Conservation (phyloP, 2,888 invertebrate species). For the Heliconius sara region DNA sequence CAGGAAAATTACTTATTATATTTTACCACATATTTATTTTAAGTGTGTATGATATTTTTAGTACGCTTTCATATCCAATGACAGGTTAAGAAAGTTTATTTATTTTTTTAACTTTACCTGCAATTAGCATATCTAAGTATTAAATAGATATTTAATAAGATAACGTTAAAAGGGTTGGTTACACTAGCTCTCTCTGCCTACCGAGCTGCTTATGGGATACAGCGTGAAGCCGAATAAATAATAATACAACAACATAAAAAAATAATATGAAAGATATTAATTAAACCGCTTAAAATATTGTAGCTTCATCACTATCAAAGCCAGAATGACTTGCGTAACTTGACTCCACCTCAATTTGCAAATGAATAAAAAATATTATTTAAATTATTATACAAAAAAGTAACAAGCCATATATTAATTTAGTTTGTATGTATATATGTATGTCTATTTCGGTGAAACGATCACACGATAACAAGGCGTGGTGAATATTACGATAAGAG, state of each 20-base stretch:
- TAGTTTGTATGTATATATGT: background rate
- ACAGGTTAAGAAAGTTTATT: no score
- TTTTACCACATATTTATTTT: no score
- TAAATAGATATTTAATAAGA: no score
- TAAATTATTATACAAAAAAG: background rate
- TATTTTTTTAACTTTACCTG: no score
- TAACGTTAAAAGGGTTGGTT: background rate
- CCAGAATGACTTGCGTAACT: background rate
- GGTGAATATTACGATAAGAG: conserved; percentile 8
- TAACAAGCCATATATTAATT: no score
- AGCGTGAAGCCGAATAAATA: no score
- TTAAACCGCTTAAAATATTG: background rate
- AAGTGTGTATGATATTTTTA: no score
- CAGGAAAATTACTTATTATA: no score
- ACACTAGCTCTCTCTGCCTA: no score
- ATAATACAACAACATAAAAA: background rate
- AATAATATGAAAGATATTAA: background rate
- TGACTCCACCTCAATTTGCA: background rate
- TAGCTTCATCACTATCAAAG: background rate
- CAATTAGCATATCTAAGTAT: no score
- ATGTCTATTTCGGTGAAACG: conserved; percentile 8
- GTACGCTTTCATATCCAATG: no score
- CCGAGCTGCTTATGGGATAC: no score
- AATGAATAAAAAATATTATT: conserved; percentile 3
- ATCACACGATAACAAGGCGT: conserved; percentile 19